These are phyloP conservation scores for Muschampia plurimacula DNA, from an alignment of 2,888 invertebrate genomes.

Conservation along the genomic window DNA sequence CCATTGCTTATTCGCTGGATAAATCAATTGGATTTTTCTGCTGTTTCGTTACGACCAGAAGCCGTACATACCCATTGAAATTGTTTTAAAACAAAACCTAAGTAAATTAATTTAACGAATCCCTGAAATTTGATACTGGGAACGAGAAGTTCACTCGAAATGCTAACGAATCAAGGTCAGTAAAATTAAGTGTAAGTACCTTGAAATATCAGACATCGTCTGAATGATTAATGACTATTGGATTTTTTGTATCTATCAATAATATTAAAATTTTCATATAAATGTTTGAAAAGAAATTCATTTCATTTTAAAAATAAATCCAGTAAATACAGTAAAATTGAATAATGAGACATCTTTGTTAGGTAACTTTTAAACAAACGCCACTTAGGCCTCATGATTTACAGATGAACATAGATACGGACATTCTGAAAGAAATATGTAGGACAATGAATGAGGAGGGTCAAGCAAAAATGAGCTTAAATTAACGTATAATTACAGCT, in stretches of 20 bases:
- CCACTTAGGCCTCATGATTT: slow-evolving; percentile 24
- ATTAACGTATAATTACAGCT: slow-evolving; percentile 17
- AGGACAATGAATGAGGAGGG: slow-evolving; percentile 14
- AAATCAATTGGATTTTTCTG: slow-evolving; percentile 23
- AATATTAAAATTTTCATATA: neutral
- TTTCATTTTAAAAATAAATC: slow-evolving; percentile 4
- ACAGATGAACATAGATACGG: slow-evolving; percentile 21
- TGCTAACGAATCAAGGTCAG: slow-evolving; percentile 30
- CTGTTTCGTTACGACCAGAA: slow-evolving; percentile 12
- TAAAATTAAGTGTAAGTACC: slow-evolving; percentile 28
- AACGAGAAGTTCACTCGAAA: slow-evolving; percentile 25
- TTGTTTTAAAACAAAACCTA: slow-evolving; percentile 35
- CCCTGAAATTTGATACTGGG: slow-evolving; percentile 31
- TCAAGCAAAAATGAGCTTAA: slow-evolving; percentile 25
- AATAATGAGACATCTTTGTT: slow-evolving; percentile 1
- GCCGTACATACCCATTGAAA: slow-evolving; percentile 22
- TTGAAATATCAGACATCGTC: slow-evolving; percentile 21
- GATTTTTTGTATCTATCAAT: slow-evolving; percentile 6
- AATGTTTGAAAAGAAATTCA: no score
- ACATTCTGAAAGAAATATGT: slow-evolving; percentile 22
- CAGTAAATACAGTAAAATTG: neutral
- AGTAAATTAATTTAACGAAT: slow-evolving; percentile 36
- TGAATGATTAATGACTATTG: slow-evolving; percentile 31
- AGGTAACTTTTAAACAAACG: slow-evolving; percentile 15
- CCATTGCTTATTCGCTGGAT: slow-evolving; percentile 15